Evolutionary conservation across 1,140 invertebrate genomes (phyloP).

Genomic region (Drosophila mayri): DNA sequence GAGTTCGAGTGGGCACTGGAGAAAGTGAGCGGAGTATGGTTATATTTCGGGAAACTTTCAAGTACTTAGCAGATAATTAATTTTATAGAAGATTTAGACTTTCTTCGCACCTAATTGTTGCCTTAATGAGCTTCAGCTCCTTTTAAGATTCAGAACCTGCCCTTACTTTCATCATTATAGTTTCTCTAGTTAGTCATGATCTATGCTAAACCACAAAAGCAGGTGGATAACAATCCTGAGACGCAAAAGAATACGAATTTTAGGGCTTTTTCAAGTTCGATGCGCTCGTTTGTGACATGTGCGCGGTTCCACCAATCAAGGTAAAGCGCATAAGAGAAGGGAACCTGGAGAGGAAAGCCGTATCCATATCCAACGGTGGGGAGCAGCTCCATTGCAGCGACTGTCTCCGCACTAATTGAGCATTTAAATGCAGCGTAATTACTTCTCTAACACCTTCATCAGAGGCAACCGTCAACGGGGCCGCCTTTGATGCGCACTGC

Average conservation of each 20-base stretch:
- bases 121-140: neutral
- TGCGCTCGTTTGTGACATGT: constrained; percentile 77
- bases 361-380: constrained; percentile 7
- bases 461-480: constrained; percentile 68
- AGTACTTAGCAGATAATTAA: constrained; percentile 1
- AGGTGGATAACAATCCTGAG: constrained; percentile 22
- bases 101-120: neutral
- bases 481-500: constrained; percentile 76
- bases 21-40: constrained; percentile 8
- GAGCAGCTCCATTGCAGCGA: constrained; percentile 3
- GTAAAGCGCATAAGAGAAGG: neutral
- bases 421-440: constrained; percentile 83
- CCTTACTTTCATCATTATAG: too few species aligned
- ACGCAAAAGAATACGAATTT: constrained; percentile 10
- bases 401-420: constrained; percentile 79
- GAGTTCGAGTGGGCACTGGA: constrained; percentile 2
- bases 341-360: neutral
- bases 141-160: neutral
- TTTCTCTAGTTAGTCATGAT: constrained; percentile 13
- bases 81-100: neutral
- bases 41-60: neutral
- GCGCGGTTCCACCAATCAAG: constrained; percentile 74
- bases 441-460: constrained; percentile 81
- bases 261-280: constrained; percentile 38
- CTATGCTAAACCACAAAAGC: constrained; percentile 22